Evolutionary conservation across 2,113 vertebrate species (phyloP).

Genomic region (Falcunculus frontatus): DNA sequence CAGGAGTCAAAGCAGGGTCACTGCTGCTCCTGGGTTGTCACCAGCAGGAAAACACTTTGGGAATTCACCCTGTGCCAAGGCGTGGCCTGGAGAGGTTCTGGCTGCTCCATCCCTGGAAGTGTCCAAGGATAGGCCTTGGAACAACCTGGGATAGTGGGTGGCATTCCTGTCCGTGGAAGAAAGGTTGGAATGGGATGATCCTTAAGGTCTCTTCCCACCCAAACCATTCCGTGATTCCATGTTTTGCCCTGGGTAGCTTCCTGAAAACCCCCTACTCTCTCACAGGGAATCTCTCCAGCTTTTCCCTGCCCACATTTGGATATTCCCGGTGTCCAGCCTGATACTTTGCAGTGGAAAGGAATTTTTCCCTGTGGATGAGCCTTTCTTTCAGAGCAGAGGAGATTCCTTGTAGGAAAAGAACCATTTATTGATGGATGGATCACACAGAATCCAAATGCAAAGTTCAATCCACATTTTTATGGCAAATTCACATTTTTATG

Average conservation of each 20-base stretch:
- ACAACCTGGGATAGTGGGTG: fast-evolving
- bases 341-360: not conserved
- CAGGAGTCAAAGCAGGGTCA: not conserved
- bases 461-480: not conserved
- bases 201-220: not conserved
- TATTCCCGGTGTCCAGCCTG: not conserved
- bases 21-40: not conserved
- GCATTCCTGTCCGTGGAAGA: not conserved
- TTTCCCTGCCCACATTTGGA: not conserved
- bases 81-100: not conserved
- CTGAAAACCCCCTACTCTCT: not conserved
- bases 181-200: not conserved
- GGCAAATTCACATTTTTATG: not conserved
- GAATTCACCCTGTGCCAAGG: not conserved
- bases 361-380: not conserved
- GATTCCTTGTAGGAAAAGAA: not conserved
- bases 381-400: not conserved
- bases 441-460: fast-evolving
- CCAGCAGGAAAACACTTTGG: not conserved
- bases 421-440: not conserved
- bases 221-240: not conserved
- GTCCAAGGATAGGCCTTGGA: not conserved
- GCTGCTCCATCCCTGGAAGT: not conserved
- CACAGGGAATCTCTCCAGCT: not conserved
- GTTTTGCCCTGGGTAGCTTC: not conserved